A percentile compares a stretch with the other conserved stretches of the same genome.
Conservation (phyloP, 2,797 vertebrate genomes). For the Oceanodroma leucorhoa region DNA sequence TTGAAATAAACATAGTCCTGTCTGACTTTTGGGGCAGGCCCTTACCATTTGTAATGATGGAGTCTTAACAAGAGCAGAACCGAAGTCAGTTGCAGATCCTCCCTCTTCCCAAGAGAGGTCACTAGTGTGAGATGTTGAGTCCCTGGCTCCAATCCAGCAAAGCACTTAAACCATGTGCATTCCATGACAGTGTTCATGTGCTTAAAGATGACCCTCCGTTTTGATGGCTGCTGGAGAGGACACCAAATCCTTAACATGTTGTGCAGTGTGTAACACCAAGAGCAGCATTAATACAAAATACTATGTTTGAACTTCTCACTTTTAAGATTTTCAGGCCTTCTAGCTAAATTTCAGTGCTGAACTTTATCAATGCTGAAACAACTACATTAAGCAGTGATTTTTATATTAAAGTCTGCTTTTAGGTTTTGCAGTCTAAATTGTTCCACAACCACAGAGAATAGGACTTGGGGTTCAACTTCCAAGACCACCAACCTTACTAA, state of each 20-base stretch:
- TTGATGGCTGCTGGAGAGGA: background rate
- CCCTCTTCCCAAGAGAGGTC: background rate
- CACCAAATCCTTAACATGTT: background rate
- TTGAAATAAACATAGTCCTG: background rate
- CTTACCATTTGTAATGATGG: background rate
- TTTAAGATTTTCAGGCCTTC: background rate
- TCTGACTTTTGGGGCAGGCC: background rate
- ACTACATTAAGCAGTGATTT: background rate
- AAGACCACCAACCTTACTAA: background rate
- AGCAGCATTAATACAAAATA: background rate
- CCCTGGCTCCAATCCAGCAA: background rate
- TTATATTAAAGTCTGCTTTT: background rate
- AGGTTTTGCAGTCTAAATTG: background rate
- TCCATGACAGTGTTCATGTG: background rate
- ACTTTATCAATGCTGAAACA: background rate
- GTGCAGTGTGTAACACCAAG: background rate
- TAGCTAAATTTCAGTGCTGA: background rate
- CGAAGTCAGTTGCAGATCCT: background rate
- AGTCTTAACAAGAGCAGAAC: background rate
- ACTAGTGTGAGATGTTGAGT: background rate
- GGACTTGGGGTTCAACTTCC: background rate
- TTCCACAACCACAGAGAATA: background rate
- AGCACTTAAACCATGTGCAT: background rate
- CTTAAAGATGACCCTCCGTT: background rate
- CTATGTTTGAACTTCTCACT: background rate